Conservation (phyloP, 2,888 invertebrate genomes). For the Drosophila borborema region DNA sequence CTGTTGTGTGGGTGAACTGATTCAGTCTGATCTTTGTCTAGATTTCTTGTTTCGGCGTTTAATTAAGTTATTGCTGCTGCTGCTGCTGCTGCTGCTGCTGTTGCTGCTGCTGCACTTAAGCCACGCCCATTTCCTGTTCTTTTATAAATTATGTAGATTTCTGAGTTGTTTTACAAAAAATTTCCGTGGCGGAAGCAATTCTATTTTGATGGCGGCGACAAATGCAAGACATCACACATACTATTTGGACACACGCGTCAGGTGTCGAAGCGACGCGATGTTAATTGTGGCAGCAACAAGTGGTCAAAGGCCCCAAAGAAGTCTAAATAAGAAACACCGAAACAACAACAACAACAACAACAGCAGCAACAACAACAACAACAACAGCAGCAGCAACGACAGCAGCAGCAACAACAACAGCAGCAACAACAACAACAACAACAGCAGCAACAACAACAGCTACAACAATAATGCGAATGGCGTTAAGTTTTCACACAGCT, state of each 20-base stretch:
- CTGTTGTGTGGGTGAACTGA: conserved; percentile 37
- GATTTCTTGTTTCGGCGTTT: conserved; percentile 48
- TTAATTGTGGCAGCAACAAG: conserved; percentile 58
- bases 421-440: background rate
- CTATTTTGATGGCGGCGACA: conserved; percentile 42
- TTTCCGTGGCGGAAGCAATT: conserved; percentile 65
- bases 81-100: conserved; percentile 12
- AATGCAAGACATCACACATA: conserved; percentile 19
- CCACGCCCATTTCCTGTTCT: conserved; percentile 70
- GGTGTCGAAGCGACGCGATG: conserved; percentile 47
- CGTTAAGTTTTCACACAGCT: conserved; percentile 52
- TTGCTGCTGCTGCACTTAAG: conserved; percentile 25
- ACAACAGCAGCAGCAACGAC: too few species aligned
- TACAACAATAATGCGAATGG: background rate
- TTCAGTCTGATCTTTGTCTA: conserved; percentile 50
- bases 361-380: background rate
- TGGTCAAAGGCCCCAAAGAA: conserved; percentile 37
- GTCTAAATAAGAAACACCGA: conserved; percentile 13
- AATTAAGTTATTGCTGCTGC: conserved; percentile 43
- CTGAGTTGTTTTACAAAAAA: conserved; percentile 39
- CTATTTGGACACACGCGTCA: conserved; percentile 48
- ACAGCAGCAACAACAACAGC: too few species aligned
- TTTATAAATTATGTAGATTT: conserved; percentile 47
- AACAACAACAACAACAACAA: background rate
- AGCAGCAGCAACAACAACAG: too few species aligned